These are phyloP conservation scores for Cheiracanthium punctorium DNA, from an alignment of 2,888 invertebrate genomes.

Conservation along the genomic window DNA sequence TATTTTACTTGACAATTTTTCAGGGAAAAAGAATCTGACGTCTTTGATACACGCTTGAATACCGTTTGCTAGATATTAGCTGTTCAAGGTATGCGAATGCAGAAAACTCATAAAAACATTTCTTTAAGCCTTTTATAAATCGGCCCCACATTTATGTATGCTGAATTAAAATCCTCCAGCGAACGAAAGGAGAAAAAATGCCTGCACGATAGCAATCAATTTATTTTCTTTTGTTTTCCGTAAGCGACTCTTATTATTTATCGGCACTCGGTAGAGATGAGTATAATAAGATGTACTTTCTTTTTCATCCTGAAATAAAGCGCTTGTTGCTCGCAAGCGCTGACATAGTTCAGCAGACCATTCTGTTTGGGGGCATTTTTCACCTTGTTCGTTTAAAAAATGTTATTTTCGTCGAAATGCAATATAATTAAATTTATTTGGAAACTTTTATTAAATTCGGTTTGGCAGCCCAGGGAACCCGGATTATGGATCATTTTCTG, in stretches of 20 bases:
- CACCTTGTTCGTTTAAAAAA: too few species aligned
- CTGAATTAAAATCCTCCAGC: constrained; percentile 1
- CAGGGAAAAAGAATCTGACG: too few species aligned
- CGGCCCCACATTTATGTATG: not conserved
- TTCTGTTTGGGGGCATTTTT: too few species aligned
- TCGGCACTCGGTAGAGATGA: not conserved
- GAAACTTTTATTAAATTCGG: too few species aligned
- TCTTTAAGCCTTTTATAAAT: not conserved
- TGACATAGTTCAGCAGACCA: not conserved
- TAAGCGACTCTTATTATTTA: not conserved
- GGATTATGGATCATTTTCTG: too few species aligned
- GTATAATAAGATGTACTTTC: not conserved
- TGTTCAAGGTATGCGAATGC: not conserved
- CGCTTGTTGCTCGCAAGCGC: not conserved
- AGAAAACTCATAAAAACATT: not conserved
- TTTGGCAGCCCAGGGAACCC: too few species aligned
- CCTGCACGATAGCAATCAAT: not conserved
- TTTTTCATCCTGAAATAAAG: not conserved
- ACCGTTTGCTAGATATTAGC: not conserved
- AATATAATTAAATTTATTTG: too few species aligned
- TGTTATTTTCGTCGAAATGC: too few species aligned
- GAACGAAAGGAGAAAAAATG: not conserved
- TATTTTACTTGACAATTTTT: too few species aligned
- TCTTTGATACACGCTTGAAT: too few species aligned
- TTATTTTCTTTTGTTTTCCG: not conserved